Evolutionary conservation across 1,140 invertebrate genomes (phyloP).

Genomic region (Wiebesia pumilae): DNA sequence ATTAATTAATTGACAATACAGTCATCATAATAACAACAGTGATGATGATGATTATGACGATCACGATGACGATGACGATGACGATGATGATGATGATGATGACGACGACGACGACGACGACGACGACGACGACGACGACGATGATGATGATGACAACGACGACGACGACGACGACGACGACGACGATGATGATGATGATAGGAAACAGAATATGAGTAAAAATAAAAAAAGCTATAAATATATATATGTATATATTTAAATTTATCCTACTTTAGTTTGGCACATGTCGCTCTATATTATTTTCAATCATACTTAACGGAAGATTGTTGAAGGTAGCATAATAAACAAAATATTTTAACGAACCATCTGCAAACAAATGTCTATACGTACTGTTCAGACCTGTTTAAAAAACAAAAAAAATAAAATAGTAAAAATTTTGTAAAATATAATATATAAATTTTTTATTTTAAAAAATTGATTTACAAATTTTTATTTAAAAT

Average conservation of each 20-base stretch:
- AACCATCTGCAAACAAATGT: conserved; percentile 52
- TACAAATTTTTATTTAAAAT: conserved; percentile 17
- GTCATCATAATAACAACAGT: background rate
- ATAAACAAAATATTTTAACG: conserved; percentile 52
- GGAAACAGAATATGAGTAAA: background rate
- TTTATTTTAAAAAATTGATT: conserved; percentile 29
- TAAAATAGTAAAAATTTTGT: conserved; percentile 44
- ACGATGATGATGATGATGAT: background rate
- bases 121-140: background rate
- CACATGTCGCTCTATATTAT: conserved; percentile 33
- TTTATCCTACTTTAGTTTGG: conserved; percentile 40
- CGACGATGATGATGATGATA: background rate
- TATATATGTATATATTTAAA: conserved; percentile 25
- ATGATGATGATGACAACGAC: background rate
- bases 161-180: background rate
- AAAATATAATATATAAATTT: conserved; percentile 14
- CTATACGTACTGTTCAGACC: conserved; percentile 54
- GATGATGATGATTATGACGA: background rate
- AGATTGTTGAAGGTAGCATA: conserved; percentile 32
- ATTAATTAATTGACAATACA: background rate
- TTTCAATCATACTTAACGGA: conserved; percentile 49
- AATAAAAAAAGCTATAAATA: conserved; percentile 23
- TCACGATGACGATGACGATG: background rate
- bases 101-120: background rate
- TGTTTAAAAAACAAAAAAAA: conserved; percentile 51